phyloP scores from a whole-genome alignment of 1,140 invertebrate genomes.

The Leptopilina boulardi region DNA sequence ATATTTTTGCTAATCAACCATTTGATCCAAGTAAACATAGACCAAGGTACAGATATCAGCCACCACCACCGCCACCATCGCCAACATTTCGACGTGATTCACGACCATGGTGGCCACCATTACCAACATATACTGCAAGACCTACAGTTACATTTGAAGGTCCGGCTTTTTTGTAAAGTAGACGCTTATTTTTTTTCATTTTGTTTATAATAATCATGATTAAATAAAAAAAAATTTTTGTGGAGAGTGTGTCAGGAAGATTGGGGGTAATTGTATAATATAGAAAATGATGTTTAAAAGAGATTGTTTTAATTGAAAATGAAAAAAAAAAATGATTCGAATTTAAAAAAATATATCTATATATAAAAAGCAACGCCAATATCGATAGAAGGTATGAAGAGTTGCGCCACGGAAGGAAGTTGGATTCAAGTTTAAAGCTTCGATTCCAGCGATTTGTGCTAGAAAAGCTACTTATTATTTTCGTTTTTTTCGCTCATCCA shows the following conservation, averaged over 20 bases:
- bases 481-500: constrained; percentile 73
- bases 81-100: constrained; percentile 66
- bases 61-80: constrained; percentile 71
- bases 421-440: constrained; percentile 28
- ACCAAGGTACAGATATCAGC: constrained; percentile 86
- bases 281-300: not conserved
- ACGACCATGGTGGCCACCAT: constrained; percentile 73
- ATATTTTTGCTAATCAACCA: constrained; percentile 81
- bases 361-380: constrained; percentile 59
- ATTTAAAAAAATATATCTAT: not conserved
- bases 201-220: not conserved
- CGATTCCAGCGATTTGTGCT: constrained; percentile 43
- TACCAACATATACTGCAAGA: constrained; percentile 77
- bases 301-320: constrained; percentile 22
- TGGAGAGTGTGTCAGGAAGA: not conserved
- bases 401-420: constrained; percentile 29
- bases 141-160: constrained; percentile 87
- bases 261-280: not conserved
- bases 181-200: not conserved
- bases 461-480: constrained; percentile 67
- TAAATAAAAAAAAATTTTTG: not conserved
- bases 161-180: constrained; percentile 70
- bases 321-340: not conserved
- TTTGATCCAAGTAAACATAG: constrained; percentile 86
- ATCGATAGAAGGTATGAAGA: constrained; percentile 61